Conservation (phyloP, 2,113 vertebrate genomes). For the Stigmatopora argus region DNA sequence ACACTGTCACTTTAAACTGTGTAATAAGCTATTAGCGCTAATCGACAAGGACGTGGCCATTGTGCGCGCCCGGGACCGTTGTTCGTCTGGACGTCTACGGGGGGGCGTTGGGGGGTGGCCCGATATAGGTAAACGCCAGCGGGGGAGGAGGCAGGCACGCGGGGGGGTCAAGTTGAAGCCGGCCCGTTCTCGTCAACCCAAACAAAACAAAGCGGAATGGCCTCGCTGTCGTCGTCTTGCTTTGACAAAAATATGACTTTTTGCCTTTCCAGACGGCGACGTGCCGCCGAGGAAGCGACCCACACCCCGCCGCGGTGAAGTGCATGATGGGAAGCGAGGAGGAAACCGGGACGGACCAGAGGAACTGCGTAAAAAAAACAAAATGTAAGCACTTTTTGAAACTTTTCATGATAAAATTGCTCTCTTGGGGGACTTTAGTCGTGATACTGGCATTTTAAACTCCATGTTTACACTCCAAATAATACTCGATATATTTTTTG, state of each 20-base stretch:
- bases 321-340: background rate
- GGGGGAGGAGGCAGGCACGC: constrained; percentile 15
- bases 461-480: too few species aligned
- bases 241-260: constrained; percentile 68
- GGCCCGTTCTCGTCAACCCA: constrained; percentile 40
- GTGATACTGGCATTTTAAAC: too few species aligned
- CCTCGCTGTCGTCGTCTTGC: constrained; percentile 44
- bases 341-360: background rate
- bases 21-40: constrained; percentile 75
- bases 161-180: constrained; percentile 48
- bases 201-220: constrained; percentile 71
- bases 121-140: constrained; percentile 9
- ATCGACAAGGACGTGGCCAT: constrained; percentile 71
- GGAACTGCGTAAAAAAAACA: background rate
- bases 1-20: constrained; percentile 65
- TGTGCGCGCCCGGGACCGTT: constrained; percentile 67
- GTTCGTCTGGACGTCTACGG: constrained; percentile 43
- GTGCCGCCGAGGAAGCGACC: background rate
- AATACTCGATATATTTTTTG: too few species aligned
- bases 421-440: too few species aligned
- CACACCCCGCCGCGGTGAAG: background rate
- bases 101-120: constrained; percentile 16
- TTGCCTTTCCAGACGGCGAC: constrained; percentile 23
- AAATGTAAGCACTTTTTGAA: background rate
- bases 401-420: background rate